These are phyloP conservation scores for Drosophila pectinifera DNA, from an alignment of 1,140 invertebrate genomes.

Conservation along the genomic window DNA sequence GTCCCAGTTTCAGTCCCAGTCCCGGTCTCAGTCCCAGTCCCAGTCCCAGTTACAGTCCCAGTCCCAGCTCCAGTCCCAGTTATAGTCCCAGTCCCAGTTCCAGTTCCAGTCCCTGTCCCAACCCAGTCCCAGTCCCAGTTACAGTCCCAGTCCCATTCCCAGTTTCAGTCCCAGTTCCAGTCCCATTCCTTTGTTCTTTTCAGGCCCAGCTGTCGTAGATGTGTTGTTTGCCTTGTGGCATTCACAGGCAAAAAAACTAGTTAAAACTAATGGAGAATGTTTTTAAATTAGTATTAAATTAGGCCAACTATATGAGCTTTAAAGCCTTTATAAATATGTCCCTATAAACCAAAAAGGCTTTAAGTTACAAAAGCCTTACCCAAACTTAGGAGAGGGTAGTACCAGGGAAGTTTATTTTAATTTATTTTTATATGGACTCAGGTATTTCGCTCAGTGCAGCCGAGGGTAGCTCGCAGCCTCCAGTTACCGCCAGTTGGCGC, in stretches of 20 bases:
- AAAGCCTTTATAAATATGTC: too few species aligned
- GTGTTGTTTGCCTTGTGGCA: constrained; percentile 11
- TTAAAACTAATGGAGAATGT: neutral
- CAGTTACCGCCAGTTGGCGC: constrained; percentile 39
- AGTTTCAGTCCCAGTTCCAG: too few species aligned
- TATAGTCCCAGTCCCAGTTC: neutral
- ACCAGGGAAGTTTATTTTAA: neutral
- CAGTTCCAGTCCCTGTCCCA: too few species aligned
- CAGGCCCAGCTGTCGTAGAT: constrained; percentile 27
- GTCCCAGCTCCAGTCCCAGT: neutral
- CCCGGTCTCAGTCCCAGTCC: too few species aligned
- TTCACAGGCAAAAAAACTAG: neutral
- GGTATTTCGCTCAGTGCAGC: constrained; percentile 3
- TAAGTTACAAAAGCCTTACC: too few species aligned
- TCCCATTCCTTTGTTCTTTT: constrained; percentile 16
- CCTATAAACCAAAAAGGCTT: too few species aligned
- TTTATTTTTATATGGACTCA: too few species aligned
- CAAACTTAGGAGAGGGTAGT: too few species aligned
- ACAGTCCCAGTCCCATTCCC: constrained; percentile 1
- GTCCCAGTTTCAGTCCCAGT: neutral
- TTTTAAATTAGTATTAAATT: neutral
- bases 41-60: neutral
- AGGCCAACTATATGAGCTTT: too few species aligned
- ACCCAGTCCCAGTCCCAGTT: neutral
- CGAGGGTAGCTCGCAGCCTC: neutral